phyloP scores from a whole-genome alignment of 2,888 invertebrate species.

The Taphrorychus bicolor region DNA sequence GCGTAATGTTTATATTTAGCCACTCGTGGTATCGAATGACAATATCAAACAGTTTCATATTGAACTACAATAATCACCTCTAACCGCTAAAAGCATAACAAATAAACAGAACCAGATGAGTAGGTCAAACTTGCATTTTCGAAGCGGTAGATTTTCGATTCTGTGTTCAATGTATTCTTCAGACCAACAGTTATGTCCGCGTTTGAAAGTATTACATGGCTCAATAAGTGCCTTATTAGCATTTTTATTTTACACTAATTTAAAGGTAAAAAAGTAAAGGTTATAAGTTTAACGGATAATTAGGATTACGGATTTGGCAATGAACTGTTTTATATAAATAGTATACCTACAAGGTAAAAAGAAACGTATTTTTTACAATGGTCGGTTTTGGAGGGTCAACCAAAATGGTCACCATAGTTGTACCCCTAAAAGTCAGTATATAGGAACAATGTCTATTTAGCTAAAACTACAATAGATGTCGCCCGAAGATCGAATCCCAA shows the following conservation, averaged over 20 bases:
- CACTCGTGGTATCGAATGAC: not conserved
- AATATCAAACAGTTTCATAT: constrained; percentile 5
- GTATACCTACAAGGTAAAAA: no score
- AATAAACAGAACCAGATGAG: constrained; percentile 41
- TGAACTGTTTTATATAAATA: no score
- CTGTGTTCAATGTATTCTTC: constrained; percentile 38
- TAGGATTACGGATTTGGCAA: no score
- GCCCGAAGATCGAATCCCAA: no score
- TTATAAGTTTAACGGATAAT: no score
- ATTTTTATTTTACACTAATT: constrained; percentile 24
- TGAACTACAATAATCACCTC: not conserved
- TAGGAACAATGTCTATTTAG: no score
- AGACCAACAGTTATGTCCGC: constrained; percentile 37
- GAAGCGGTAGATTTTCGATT: constrained; percentile 36
- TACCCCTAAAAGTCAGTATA: no score
- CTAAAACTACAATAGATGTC: no score
- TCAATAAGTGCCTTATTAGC: constrained; percentile 30
- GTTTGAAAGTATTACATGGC: constrained; percentile 33
- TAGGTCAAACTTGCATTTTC: constrained; percentile 47
- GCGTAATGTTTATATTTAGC: not conserved
- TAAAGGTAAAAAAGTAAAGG: not conserved
- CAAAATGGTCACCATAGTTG: no score
- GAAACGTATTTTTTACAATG: no score
- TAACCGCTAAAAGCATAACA: constrained; percentile 28
- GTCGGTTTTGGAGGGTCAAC: no score